Base-by-base conservation (phyloP, 2,797 vertebrate species). In the Gallinago nigripennis region DNA sequence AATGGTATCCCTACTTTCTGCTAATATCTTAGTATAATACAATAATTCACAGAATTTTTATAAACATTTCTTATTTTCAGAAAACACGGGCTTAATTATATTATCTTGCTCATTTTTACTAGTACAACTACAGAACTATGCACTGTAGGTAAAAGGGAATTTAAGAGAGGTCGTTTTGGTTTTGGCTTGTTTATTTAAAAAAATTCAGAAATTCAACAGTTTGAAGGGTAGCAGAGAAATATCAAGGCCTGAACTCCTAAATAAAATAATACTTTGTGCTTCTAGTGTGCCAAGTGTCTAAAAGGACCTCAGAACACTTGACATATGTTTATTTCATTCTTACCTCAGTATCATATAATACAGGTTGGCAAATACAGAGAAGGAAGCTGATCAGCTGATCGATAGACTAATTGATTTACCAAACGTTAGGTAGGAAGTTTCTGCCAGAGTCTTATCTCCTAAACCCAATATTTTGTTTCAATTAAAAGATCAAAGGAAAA, bases 401-500 rank as follows among this genome's bases (percentile, higher is more conserved):
- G 46, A 76, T 78, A 78, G 69, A 57, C 71, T 84, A 82, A 87
- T 53, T 79, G 72, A 86, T 86, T 95, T 91, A 75, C 35, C 39
- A 83, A 87, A 88, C 11, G 1, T 88, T 58, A 66, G 15, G 31
- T 46, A 91, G 79, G 58, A 92, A 81, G 63, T 81, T 75, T 72
- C 58, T 92, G 76, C 79, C 53, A 19, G 79, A 64, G 35, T 43
- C 94, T 48, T 86, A 82, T 58, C 82, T 94, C 79, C 82, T 91
- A 89, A 85, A 76, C 46, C 58, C 0, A 88, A 30, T 95, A 68
- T 83, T 96, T 94, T 84, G 57, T 86, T 96, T 83, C 82, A 86
- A 31, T 94, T 78, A 73, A n/a, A 50, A 66, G 89, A 94, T 91
- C 50, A 95, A 95, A 91, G 84, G 64, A 30, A 54, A 88, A 73